Evolutionary conservation across 2,113 vertebrate genomes (phyloP).

Genomic region (Myiagra hebetior): DNA sequence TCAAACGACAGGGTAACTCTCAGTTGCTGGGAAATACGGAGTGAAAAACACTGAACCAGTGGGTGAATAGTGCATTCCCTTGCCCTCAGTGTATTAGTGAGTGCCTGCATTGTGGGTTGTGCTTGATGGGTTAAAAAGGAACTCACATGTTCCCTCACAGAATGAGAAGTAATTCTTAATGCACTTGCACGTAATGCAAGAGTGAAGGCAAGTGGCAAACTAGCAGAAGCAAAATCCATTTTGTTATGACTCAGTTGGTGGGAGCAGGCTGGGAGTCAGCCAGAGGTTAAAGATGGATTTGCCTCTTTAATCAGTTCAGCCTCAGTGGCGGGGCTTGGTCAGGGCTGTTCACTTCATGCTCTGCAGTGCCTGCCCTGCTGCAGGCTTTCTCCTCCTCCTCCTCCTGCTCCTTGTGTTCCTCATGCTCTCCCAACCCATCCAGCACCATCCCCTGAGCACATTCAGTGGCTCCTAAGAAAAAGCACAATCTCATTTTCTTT

Average conservation of each 20-base stretch:
- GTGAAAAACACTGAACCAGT: neutral
- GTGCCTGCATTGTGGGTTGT: neutral
- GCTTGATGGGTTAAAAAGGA: neutral
- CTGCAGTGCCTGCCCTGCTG: neutral
- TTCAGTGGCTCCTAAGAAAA: neutral
- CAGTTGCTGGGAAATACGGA: neutral
- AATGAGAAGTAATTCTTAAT: neutral
- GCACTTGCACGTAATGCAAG: neutral
- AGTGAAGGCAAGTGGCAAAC: neutral
- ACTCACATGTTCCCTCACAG: fast-evolving
- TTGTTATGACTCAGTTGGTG: neutral
- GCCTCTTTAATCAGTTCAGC: neutral
- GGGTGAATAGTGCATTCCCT: neutral
- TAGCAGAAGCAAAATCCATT: neutral
- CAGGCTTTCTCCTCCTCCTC: neutral
- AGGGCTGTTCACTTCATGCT: neutral
- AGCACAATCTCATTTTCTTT: neutral
- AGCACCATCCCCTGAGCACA: neutral
- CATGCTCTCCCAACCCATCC: fast-evolving
- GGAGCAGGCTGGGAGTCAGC: neutral
- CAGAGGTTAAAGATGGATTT: neutral
- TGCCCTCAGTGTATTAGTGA: neutral
- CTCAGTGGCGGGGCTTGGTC: neutral
- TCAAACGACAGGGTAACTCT: neutral
- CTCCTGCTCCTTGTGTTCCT: neutral